Base-by-base conservation (phyloP, 2,888 invertebrate genomes). In the Dermolepida albohirtum region DNA sequence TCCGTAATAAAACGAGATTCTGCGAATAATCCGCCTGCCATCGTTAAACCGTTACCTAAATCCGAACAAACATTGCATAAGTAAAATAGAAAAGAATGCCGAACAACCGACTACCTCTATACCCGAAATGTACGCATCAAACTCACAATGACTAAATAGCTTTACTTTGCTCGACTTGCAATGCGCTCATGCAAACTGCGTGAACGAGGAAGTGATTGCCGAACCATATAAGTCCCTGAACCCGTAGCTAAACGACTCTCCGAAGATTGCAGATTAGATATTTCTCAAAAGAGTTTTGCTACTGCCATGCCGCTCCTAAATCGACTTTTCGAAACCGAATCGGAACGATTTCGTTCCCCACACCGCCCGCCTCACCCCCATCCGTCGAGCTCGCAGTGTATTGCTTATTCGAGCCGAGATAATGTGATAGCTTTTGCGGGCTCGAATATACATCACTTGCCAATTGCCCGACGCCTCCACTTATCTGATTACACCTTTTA, bases 241-340 rank as follows among this genome's bases (percentile, higher is more conserved):
- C 71, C 64, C 67, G 69, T 75, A 74, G 76, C 78, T 77, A 80
- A 81, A 80, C 80, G 80, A 79, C 80, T 78, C 80, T 80, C 79
- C 77, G 78, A 79, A 81, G 80, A 81, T 80, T 79, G 77, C 77
- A 80, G 80, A 80, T 81, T 80, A 80, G 80, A 81, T 81, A 80
- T 80, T 80, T 79, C 76, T 75, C 74, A 77, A 78, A 78, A 76
- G 52, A 54, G 39, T 54, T 78, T 77, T 76, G 76, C 73, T 75
- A 79, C 77, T 78, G 41, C 59, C 17, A 47, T 34, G 34, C 47
- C 47, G 14, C 14, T 12, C 44, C 77, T 80, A 79, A 81, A 81
- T 80, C 80, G 79, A 80, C 79, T 80, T 80, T 79, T 80, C 77
- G 75, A 55, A 55, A 43, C 22, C 55, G 55, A 55, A 55, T 55